Conservation (phyloP, 2,113 vertebrate species). For the Sclerurus mexicanus region DNA sequence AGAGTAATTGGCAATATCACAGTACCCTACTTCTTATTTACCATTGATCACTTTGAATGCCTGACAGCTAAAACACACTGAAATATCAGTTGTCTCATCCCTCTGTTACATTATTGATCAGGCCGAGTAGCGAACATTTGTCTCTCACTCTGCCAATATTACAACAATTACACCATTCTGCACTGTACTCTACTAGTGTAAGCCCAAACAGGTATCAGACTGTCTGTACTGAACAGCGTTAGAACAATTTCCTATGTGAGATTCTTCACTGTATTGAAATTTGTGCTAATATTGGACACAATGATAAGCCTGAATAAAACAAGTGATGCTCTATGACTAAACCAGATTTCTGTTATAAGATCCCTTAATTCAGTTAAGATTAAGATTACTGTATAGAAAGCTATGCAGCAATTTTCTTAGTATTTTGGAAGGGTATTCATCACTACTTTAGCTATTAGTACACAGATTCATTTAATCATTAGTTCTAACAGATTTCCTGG, state of each 20-base stretch:
- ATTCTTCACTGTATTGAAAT: background rate
- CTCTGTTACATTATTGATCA: background rate
- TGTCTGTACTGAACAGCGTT: rapidly evolving
- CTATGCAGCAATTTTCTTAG: background rate
- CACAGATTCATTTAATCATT: background rate
- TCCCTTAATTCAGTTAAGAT: background rate
- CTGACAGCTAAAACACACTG: background rate
- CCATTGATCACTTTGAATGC: background rate
- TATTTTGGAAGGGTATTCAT: background rate
- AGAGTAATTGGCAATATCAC: background rate
- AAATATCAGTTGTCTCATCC: background rate
- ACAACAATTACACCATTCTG: background rate
- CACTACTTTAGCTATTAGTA: background rate
- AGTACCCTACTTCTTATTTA: background rate
- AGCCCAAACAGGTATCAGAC: background rate
- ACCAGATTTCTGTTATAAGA: background rate
- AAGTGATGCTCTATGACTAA: background rate
- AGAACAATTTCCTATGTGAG: background rate
- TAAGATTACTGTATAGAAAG: background rate
- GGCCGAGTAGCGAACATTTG: background rate
- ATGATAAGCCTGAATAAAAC: background rate
- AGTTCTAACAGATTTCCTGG: background rate
- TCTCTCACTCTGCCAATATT: background rate
- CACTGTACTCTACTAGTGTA: background rate
- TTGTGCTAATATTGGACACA: background rate